Base-by-base conservation (phyloP, 2,888 invertebrate species). In the Hemicrepidius hirtus region DNA sequence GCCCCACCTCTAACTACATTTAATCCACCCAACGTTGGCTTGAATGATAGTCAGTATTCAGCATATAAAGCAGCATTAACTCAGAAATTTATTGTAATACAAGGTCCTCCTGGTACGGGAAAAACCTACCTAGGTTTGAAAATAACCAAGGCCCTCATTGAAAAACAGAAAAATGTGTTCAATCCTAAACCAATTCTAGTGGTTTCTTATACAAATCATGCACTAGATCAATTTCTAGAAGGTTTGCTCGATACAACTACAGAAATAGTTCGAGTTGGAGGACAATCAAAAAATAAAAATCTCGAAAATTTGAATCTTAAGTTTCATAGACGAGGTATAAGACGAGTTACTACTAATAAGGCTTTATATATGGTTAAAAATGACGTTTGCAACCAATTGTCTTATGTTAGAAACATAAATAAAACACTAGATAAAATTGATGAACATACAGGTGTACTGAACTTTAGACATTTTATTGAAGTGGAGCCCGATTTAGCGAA, bases 91-190 rank as follows among this genome's bases (percentile, higher is more conserved):
- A 91, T 91, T 0, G 88, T 95, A 0, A 94, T 96, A 73, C 96
- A 96, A 87, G 96, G 96, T 0, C 96, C 96, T 0, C 96, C 96
- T 0, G 96, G 96, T 1, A 96, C 96, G 0, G 96, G 96, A 0
- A 96, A 96, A 88, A 95, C 96, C 0, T 93, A 89, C 83, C 84
- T 96, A 73, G 95, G 95, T 0, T 86, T 94, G 32, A 92, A 93
- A 88, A 90, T 97, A 18, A 91, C 93, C 0, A 87, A 91, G 66
- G 89, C 90, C 0, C 82, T 96, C 21, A 84, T 95, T 0, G 85
- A 88, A 70, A 95, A 94, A 24, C 2, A 24, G 24, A 28, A 75
- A 0, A 32, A 75, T 1, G 89, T 88, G 88, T 83, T 82, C 7
- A 13, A 18, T n/a, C 16, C 10, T 7, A 81, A 87, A 1, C 93